Evolutionary conservation across 2,888 invertebrate genomes (phyloP).

Genomic region (Antheraea yamamai): DNA sequence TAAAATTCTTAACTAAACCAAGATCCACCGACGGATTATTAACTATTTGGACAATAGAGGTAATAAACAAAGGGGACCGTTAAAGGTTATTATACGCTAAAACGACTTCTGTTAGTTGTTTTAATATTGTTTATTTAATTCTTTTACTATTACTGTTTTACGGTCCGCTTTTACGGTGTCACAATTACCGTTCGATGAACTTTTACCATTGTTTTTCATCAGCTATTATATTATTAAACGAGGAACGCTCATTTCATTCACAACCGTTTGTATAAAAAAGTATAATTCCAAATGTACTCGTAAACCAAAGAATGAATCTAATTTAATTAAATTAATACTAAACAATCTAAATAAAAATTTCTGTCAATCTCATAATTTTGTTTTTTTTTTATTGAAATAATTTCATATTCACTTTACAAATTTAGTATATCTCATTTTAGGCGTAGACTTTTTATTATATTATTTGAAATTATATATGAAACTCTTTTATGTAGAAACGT

Average conservation of each 20-base stretch:
- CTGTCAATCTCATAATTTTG: too few species aligned
- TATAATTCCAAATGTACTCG: too few species aligned
- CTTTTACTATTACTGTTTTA: conserved; percentile 23
- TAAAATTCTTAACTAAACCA: neutral
- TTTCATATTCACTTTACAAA: too few species aligned
- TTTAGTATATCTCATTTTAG: too few species aligned
- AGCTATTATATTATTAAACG: neutral
- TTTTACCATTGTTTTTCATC: conserved; percentile 9
- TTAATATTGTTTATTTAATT: conserved; percentile 31
- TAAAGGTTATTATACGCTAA: conserved; percentile 37
- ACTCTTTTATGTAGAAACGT: too few species aligned
- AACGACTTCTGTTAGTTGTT: conserved; percentile 30
- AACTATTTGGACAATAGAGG: neutral
- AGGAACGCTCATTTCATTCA: neutral
- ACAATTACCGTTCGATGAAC: conserved; percentile 16
- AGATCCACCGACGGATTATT: neutral
- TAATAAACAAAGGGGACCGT: conserved; percentile 27
- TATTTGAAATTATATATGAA: too few species aligned
- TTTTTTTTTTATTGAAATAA: too few species aligned
- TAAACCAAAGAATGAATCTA: too few species aligned
- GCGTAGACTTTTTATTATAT: too few species aligned
- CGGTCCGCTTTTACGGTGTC: conserved; percentile 16
- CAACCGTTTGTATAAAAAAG: neutral
- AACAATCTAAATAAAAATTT: too few species aligned
- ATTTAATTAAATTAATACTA: too few species aligned